Evolutionary conservation across 2,113 vertebrate genomes (phyloP).

Genomic region (Tursiops truncatus): DNA sequence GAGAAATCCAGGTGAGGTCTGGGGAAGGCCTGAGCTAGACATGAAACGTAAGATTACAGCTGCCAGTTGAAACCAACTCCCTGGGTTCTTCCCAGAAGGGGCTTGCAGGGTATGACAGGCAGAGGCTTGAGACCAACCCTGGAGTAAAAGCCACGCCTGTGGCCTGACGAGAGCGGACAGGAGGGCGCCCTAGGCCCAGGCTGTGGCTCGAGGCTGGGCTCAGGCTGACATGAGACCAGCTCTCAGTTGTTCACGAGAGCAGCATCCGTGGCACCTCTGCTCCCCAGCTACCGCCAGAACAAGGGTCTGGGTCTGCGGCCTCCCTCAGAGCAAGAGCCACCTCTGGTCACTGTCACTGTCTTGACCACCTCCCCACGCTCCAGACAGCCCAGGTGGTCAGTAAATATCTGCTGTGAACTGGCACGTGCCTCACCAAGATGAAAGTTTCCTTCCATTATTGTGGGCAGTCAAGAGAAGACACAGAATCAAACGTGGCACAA

Average conservation of each 20-base stretch:
- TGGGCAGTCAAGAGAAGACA: neutral
- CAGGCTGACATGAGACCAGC: rapidly evolving
- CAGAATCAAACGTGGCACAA: too few species aligned
- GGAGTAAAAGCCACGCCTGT: rapidly evolving
- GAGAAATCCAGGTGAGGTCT: neutral
- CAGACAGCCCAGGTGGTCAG: neutral
- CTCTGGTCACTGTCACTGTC: rapidly evolving
- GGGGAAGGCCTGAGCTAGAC: neutral
- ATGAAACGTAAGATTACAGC: neutral
- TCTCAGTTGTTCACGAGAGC: rapidly evolving
- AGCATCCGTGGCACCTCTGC: rapidly evolving
- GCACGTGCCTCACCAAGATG: neutral
- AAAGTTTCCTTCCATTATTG: neutral
- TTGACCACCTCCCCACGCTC: neutral
- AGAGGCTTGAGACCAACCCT: neutral
- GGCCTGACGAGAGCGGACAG: neutral
- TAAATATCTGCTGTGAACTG: rapidly evolving
- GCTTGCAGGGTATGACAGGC: rapidly evolving
- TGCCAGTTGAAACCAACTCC: neutral
- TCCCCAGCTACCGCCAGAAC: neutral
- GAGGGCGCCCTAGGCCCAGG: neutral
- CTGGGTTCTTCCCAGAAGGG: neutral
- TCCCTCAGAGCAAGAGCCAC: neutral
- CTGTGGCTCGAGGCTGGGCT: neutral
- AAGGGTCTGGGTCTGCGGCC: neutral